phyloP scores from a whole-genome alignment of 2,113 vertebrate species.

The Oryzias melastigma region DNA sequence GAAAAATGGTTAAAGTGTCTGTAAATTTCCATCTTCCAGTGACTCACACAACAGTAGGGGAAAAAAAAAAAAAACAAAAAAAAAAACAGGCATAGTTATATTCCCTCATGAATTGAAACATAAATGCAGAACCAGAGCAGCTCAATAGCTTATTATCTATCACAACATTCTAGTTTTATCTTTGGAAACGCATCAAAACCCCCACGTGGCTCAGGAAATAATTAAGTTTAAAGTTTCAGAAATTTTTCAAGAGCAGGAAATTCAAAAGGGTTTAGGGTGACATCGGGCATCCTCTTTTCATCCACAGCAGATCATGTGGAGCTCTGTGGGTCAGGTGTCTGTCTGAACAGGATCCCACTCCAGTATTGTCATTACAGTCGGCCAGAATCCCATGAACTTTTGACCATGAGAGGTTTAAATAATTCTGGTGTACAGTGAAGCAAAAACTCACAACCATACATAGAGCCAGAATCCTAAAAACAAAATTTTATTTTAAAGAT shows the following conservation, averaged over 20 bases:
- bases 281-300: constrained; percentile 22
- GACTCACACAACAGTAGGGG: constrained; percentile 4
- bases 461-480: too few species aligned
- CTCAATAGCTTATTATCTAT: not conserved
- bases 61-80: not conserved
- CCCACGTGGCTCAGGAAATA: not conserved
- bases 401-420: too few species aligned
- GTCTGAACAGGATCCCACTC: constrained; percentile 1
- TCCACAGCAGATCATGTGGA: constrained; percentile 23
- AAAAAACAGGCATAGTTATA: not conserved
- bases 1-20: not conserved
- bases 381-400: too few species aligned
- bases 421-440: too few species aligned
- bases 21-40: not conserved
- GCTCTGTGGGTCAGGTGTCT: constrained; percentile 9
- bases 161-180: not conserved
- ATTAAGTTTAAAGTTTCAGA: constrained; percentile 19
- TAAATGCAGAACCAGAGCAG: not conserved
- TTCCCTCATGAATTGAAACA: not conserved
- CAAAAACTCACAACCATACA: too few species aligned
- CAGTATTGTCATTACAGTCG: not conserved
- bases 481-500: too few species aligned
- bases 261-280: constrained; percentile 16
- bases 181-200: too few species aligned
- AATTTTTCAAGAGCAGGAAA: constrained; percentile 9